phyloP scores from a whole-genome alignment of 1,140 invertebrate genomes.

The Maconellicoccus hirsutus region DNA sequence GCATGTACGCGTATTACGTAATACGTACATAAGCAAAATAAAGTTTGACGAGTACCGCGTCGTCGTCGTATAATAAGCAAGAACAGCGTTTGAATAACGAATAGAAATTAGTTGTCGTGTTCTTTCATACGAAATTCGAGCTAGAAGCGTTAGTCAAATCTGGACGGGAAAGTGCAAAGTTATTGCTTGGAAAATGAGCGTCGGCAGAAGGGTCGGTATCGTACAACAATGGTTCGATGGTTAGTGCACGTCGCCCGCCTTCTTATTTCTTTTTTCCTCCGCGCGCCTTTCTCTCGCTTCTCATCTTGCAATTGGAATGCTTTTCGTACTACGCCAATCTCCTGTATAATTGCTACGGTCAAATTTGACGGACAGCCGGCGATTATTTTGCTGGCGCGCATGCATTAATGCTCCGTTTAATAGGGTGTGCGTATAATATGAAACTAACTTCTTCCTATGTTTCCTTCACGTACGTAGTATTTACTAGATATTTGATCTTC shows the following conservation, averaged over 20 bases:
- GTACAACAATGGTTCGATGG: neutral
- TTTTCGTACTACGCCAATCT: neutral
- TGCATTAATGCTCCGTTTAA: too few species aligned
- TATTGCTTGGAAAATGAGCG: constrained; percentile 8
- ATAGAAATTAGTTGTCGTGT: neutral
- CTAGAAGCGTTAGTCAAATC: constrained; percentile 1
- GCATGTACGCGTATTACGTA: too few species aligned
- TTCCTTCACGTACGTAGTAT: too few species aligned
- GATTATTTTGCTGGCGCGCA: too few species aligned
- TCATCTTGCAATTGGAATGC: neutral
- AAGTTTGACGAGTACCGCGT: too few species aligned
- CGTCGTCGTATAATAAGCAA: too few species aligned
- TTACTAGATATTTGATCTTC: too few species aligned
- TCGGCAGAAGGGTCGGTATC: neutral
- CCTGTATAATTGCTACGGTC: neutral
- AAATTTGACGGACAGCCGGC: constrained; percentile 1
- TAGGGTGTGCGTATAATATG: too few species aligned
- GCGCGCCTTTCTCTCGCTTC: neutral
- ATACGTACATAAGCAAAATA: too few species aligned
- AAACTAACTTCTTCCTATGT: too few species aligned
- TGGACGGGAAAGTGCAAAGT: neutral
- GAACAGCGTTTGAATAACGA: neutral
- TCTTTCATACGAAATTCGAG: neutral
- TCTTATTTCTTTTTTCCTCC: neutral
- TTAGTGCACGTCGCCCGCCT: neutral